A percentile compares a stretch with the other conserved stretches of the same genome.
Evolutionary conservation across 2,113 vertebrate genomes (phyloP).

Genomic region (Tursiops truncatus): DNA sequence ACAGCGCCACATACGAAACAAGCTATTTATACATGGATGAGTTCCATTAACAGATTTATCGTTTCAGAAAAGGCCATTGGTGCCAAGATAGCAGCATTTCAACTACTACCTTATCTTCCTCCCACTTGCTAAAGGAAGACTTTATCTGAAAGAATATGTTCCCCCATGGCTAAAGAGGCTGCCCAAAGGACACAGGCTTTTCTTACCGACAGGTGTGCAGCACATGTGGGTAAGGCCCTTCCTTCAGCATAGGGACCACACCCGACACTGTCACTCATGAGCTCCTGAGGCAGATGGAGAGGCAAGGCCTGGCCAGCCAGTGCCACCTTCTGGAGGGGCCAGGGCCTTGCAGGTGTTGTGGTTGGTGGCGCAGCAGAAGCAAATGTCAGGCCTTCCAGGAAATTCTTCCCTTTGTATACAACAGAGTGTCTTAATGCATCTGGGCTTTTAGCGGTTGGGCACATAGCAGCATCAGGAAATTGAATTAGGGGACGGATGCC

Average conservation of each 20-base stretch:
- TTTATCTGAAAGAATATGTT: not conserved
- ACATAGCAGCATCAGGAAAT: not conserved
- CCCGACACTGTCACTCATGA: not conserved
- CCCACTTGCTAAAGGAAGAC: not conserved
- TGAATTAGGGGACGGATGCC: no score
- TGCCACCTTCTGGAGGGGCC: not conserved
- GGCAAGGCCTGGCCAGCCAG: not conserved
- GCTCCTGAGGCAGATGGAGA: not conserved
- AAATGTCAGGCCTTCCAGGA: not conserved
- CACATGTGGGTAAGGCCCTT: not conserved
- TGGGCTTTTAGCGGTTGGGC: not conserved
- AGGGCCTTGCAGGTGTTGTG: not conserved
- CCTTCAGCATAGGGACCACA: no score
- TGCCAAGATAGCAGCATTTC: not conserved
- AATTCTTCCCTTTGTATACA: not conserved
- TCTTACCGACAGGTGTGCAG: not conserved
- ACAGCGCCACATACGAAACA: not conserved
- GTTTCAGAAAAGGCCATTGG: not conserved
- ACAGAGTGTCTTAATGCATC: not conserved
- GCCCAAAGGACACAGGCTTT: rapidly evolving
- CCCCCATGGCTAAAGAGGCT: not conserved
- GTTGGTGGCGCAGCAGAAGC: not conserved
- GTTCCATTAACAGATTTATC: not conserved
- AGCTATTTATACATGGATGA: not conserved
- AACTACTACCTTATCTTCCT: not conserved